Evolutionary conservation across 2,888 invertebrate species (phyloP), one percentile per base, ranked within the genome.

Genomic region (Epicampocera succincta): DNA sequence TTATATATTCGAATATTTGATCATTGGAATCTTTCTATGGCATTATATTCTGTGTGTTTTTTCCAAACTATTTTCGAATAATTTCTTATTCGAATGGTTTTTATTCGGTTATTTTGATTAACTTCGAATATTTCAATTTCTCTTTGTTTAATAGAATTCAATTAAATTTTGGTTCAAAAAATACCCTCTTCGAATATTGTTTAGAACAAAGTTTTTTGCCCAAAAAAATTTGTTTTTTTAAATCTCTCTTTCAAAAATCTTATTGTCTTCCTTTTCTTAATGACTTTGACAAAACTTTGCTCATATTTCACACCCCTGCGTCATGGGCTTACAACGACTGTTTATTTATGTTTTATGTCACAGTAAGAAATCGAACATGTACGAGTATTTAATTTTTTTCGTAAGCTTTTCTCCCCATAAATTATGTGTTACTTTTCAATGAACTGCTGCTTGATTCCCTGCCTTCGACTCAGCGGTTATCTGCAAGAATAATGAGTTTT

Each of bases 401-500:
- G 25, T 72, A 54, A 61, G 61, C 52, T 61, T 61, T 33, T 42
- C 40, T 21, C 48, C 5, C 33, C 6, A 15, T 48, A 33, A 29
- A 44, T 29, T 40, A 38, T 46, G 1, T 33, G 44, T 54, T 63
- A 8, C n/a, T 33, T 63, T 54, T 73, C 29, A 42, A 12, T 73
- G 44, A 4, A 33, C 52, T 52, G 46, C 33, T 73, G 61, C 29
- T 50, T 50, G 42, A 38, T 19, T 48, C 33, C 33, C 17, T 3
- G 17, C 2, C 58, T 50, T 15, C 58, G n/a, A 33, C 29, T 12
- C 72, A 29, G 56, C 19, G 68, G 29, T 81, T 78, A 82, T 78
- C 82, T 75, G 0, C 48, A 75, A 78, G 82, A 82, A 71, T 65
- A 82, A 82, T 82, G 74, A 66, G 46, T 78, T 74, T 78, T 78